Conservation (phyloP, 2,888 invertebrate species). For the Ernsta delagoae region DNA sequence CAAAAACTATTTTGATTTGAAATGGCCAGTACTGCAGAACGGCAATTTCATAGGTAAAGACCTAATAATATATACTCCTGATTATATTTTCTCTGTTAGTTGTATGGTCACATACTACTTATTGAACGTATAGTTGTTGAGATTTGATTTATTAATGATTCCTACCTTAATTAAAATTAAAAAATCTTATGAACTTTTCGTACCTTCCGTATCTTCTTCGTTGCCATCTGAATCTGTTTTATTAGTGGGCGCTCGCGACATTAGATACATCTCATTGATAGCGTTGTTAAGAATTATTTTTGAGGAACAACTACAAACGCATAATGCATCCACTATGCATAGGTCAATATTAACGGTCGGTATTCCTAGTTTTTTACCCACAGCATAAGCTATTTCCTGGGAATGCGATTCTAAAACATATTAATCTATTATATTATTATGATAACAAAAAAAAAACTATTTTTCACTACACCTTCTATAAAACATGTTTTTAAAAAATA, state of each 20-base stretch:
- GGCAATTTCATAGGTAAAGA: no score
- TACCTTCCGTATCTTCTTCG: slow-evolving; percentile 57
- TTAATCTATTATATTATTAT: no score
- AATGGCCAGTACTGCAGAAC: no score
- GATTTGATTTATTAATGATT: no score
- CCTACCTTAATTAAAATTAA: no score
- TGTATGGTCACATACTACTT: no score
- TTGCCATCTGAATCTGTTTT: slow-evolving; percentile 48
- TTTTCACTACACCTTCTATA: no score
- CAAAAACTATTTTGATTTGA: no score
- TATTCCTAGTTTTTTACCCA: slow-evolving; percentile 70
- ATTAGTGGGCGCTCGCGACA: slow-evolving; percentile 41
- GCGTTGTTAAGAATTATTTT: slow-evolving; percentile 54
- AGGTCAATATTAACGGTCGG: slow-evolving; percentile 80
- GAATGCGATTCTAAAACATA: slow-evolving; percentile 60
- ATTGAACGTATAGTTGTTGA: no score
- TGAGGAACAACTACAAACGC: slow-evolving; percentile 55
- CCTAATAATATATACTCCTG: no score
- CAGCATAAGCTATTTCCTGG: slow-evolving; percentile 70
- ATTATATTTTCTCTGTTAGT: no score
- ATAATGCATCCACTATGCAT: slow-evolving; percentile 77
- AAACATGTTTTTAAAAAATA: background rate
- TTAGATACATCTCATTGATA: slow-evolving; percentile 63
- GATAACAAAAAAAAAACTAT: background rate
- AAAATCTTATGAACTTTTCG: background rate